Evolutionary conservation across 1,140 invertebrate genomes (phyloP).

Genomic region (Ectropis grisescens): DNA sequence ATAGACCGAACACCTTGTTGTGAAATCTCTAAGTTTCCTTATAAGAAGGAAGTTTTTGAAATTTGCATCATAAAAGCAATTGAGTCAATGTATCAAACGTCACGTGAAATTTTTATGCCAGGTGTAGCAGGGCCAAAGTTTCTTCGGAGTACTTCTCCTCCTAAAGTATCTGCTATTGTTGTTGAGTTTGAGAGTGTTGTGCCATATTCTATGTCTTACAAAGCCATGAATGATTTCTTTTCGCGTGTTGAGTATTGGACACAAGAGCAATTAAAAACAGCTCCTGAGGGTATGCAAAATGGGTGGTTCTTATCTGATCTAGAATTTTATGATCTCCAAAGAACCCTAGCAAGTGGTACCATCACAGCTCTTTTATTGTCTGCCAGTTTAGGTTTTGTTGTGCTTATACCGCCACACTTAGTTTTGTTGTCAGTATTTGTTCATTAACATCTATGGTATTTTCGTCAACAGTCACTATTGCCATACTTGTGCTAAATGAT

Average conservation of each 20-base stretch:
- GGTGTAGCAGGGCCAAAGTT: constrained; percentile 91
- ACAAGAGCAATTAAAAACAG: constrained; percentile 76
- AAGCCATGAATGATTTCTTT: constrained; percentile 86
- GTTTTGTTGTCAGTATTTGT: constrained; percentile 87
- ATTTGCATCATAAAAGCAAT: constrained; percentile 84
- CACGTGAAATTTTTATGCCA: constrained; percentile 76
- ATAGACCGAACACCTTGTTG: constrained; percentile 85
- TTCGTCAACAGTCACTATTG: constrained; percentile 89
- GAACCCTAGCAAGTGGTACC: constrained; percentile 86
- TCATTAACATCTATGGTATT: constrained; percentile 88
- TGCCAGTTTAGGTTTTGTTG: constrained; percentile 82
- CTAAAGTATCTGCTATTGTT: constrained; percentile 83
- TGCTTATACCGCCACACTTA: constrained; percentile 88
- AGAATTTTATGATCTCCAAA: constrained; percentile 93
- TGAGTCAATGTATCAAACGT: constrained; percentile 81
- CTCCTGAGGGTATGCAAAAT: constrained; percentile 82
- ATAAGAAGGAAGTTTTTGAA: constrained; percentile 79
- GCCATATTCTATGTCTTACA: constrained; percentile 84
- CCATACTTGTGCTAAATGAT: constrained; percentile 86
- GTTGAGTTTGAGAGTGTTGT: constrained; percentile 92
- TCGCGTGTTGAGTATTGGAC: constrained; percentile 84
- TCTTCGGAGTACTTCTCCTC: constrained; percentile 61
- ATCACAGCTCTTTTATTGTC: constrained; percentile 86
- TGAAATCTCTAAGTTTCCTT: constrained; percentile 84
- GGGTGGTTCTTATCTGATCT: constrained; percentile 95